Evolutionary conservation across 2,797 vertebrate genomes (phyloP).

Genomic region (Podarcis siculus): DNA sequence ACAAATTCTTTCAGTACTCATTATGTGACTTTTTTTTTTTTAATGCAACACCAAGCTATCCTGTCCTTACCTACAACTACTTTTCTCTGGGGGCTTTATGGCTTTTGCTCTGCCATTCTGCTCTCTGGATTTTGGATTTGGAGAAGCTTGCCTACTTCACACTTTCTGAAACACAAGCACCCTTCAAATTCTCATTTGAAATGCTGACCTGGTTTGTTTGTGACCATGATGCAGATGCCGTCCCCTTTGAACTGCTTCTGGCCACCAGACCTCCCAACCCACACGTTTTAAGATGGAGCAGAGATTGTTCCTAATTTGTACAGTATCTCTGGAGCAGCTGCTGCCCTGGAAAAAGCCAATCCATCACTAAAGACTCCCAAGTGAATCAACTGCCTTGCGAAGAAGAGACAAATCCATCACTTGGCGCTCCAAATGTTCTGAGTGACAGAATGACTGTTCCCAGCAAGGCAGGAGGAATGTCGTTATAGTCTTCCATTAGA

Average conservation of each 20-base stretch:
- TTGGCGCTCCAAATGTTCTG: conserved; percentile 10
- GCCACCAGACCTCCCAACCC: background rate
- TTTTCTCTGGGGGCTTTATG: background rate
- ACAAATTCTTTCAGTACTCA: background rate
- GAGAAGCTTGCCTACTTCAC: too few species aligned
- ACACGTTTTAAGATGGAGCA: background rate
- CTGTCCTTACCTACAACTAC: background rate
- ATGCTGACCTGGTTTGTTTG: background rate
- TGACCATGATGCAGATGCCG: background rate
- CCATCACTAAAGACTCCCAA: conserved; percentile 11
- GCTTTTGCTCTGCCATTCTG: background rate
- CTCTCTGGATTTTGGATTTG: background rate
- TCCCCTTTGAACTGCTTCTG: background rate
- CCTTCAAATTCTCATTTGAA: background rate
- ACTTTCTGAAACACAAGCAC: too few species aligned
- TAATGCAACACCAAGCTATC: background rate
- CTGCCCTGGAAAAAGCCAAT: conserved; percentile 24
- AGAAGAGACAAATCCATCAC: conserved; percentile 8
- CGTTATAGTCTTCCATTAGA: background rate
- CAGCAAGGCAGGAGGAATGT: background rate
- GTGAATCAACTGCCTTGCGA: conserved; percentile 19
- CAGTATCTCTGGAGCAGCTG: conserved; percentile 16
- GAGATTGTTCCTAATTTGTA: conserved; percentile 15
- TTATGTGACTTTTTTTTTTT: background rate
- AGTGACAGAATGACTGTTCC: conserved; percentile 7